Conservation (phyloP, 1,140 invertebrate species). For the Acromyrmex charruanus region DNA sequence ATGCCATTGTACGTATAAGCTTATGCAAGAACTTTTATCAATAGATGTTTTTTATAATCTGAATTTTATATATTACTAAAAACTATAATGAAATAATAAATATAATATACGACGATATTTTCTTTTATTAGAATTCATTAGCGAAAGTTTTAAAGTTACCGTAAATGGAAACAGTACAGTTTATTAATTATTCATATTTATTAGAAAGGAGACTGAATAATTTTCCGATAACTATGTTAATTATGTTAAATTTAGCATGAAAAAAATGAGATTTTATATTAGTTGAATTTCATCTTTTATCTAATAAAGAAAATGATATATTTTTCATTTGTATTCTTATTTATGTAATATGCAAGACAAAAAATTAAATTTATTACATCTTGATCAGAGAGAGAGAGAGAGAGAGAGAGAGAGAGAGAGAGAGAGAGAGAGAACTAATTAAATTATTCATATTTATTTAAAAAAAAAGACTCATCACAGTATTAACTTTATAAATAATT, state of each 20-base stretch:
- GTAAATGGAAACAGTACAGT: background rate
- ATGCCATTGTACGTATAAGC: background rate
- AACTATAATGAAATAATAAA: background rate
- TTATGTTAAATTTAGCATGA: background rate
- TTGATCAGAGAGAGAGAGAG: no score
- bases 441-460: conserved; percentile 7
- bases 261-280: conserved; percentile 1
- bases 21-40: background rate
- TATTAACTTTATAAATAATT: background rate
- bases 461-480: background rate
- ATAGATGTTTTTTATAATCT: background rate
- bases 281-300: background rate
- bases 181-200: conserved; percentile 20
- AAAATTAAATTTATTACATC: background rate
- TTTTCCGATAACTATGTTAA: background rate
- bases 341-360: background rate
- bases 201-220: background rate
- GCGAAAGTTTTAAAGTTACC: background rate
- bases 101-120: background rate
- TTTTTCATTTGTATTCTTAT: conserved; percentile 2
- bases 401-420: no score
- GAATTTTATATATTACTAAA: background rate
- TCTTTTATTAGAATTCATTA: conserved; percentile 2
- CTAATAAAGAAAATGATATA: background rate
- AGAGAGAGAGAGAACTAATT: no score